A percentile compares a stretch with the other conserved stretches of the same genome.
These are phyloP conservation scores for Contarinia nasturtii DNA, from an alignment of 1,140 invertebrate genomes.

Conservation along the genomic window DNA sequence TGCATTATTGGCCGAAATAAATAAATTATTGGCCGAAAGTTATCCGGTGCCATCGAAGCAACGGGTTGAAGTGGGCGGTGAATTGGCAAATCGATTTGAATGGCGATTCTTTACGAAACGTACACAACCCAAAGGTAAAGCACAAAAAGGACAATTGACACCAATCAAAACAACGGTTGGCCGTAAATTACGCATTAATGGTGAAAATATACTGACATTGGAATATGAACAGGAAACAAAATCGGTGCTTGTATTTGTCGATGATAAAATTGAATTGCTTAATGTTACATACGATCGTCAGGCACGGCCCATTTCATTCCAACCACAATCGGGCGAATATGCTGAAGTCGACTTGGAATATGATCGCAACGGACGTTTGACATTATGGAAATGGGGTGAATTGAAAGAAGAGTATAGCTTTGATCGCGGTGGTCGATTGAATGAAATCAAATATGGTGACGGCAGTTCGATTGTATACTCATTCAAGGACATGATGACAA, in stretches of 20 bases:
- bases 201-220: constrained; percentile 74
- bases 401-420: constrained; percentile 74
- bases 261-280: constrained; percentile 70
- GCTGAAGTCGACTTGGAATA: constrained; percentile 80
- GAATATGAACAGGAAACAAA: constrained; percentile 82
- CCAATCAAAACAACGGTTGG: constrained; percentile 56
- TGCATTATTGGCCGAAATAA: constrained; percentile 60
- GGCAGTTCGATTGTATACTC: constrained; percentile 69
- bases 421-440: constrained; percentile 65
- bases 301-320: constrained; percentile 76
- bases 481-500: constrained; percentile 75
- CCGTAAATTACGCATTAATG: constrained; percentile 68
- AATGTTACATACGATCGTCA: constrained; percentile 83
- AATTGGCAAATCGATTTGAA: constrained; percentile 81
- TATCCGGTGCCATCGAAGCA: constrained; percentile 82
- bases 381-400: constrained; percentile 82
- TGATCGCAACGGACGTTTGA: constrained; percentile 74
- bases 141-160: constrained; percentile 34
- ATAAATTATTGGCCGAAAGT: constrained; percentile 65
- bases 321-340: constrained; percentile 65
- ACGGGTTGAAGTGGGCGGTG: constrained; percentile 69
- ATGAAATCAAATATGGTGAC: constrained; percentile 75
- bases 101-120: constrained; percentile 78
- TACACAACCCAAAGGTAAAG: constrained; percentile 41
- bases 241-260: constrained; percentile 76